These are phyloP conservation scores for Microcebus tavaratra DNA, from an alignment of 2,113 vertebrate genomes.

Conservation along the genomic window DNA sequence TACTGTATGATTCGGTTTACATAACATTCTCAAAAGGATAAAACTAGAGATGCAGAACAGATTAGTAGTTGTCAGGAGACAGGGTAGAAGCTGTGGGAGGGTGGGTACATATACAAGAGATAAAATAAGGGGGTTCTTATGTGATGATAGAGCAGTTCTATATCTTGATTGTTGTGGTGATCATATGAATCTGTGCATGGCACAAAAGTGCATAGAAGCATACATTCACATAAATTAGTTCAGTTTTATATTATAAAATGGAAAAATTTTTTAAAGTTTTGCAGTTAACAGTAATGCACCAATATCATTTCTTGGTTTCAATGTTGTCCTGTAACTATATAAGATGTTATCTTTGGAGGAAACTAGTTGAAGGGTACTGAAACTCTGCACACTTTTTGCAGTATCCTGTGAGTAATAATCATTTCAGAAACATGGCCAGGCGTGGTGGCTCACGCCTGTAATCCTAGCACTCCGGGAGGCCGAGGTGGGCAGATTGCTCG, in stretches of 20 bases:
- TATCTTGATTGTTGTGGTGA: conserved; percentile 5
- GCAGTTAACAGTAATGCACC: not conserved
- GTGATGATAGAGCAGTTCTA: not conserved
- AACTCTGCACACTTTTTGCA: not conserved
- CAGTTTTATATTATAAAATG: not conserved
- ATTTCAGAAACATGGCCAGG: not conserved
- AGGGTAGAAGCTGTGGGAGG: not conserved
- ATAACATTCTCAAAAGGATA: conserved; percentile 13
- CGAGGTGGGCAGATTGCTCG: no score
- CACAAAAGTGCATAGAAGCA: not conserved
- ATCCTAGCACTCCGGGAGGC: no score
- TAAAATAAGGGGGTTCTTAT: not conserved
- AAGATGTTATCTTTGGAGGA: not conserved
- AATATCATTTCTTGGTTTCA: not conserved
- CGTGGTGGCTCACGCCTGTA: no score
- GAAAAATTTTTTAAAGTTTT: not conserved
- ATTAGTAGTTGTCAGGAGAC: not conserved
- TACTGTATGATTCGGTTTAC: not conserved
- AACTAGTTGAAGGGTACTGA: not conserved
- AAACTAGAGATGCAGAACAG: not conserved
- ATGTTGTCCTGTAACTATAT: not conserved
- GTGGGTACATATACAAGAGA: not conserved
- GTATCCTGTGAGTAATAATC: not conserved
- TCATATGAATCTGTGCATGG: not conserved
- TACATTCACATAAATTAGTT: conserved; percentile 7